phyloP scores from a whole-genome alignment of 2,888 invertebrate genomes.

The Drosophila merina region DNA sequence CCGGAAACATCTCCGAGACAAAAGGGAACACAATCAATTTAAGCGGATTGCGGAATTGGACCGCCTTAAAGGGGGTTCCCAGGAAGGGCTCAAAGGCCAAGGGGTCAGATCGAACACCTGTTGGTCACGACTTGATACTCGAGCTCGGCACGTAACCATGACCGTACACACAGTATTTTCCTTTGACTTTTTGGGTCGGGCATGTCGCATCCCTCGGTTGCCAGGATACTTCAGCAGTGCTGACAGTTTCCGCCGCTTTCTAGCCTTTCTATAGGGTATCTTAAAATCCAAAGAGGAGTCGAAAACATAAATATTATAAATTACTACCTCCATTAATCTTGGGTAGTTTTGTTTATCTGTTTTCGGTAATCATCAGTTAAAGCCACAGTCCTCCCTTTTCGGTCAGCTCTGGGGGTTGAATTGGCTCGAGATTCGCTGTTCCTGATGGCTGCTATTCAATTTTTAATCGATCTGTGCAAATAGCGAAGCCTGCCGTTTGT shows the following conservation, averaged over 20 bases:
- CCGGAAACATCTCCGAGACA: conserved; percentile 1
- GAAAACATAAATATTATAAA: neutral
- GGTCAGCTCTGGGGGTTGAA: conserved; percentile 3
- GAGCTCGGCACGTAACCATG: conserved; percentile 6
- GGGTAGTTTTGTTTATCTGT: neutral
- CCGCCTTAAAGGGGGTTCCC: conserved; percentile 43
- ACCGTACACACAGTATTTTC: conserved; percentile 20
- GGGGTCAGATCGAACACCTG: conserved; percentile 37
- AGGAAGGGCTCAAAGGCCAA: conserved; percentile 12
- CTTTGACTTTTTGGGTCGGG: conserved; percentile 10
- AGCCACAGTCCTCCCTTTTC: neutral
- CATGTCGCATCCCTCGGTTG: conserved; percentile 18
- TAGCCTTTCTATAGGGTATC: neutral
- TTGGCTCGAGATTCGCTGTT: neutral
- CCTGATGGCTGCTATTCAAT: conserved; percentile 57
- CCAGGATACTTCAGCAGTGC: neutral
- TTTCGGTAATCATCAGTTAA: neutral
- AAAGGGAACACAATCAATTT: conserved; percentile 60
- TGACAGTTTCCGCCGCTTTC: neutral
- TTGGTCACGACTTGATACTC: conserved; percentile 23
- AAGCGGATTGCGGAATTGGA: conserved; percentile 56
- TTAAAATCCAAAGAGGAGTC: neutral
- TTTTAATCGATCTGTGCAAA: conserved; percentile 69
- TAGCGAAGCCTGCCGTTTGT: conserved; percentile 28
- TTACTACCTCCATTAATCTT: neutral